Base-by-base conservation (phyloP, 2,888 invertebrate species). In the Drosophila pegasa region DNA sequence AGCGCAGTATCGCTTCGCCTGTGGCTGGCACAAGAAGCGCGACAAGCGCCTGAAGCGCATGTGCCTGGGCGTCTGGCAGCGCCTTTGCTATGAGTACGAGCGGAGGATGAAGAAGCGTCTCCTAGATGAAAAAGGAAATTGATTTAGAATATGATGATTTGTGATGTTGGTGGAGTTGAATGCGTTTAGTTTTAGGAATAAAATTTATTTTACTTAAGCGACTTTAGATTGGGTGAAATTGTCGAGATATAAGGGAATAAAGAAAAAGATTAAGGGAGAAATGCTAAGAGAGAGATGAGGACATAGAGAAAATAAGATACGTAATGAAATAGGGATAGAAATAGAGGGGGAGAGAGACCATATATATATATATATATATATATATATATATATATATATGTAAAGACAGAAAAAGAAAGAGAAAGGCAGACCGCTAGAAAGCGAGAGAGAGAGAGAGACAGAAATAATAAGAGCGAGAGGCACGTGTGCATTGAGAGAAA, bases 61-160 rank as follows among this genome's bases (percentile, higher is more conserved):
- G 97, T 97, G 97, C 89, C 94, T 94, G 74, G 98, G 97, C 40
- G 95, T 97, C 60, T 97, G 97, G 97, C 94, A 95, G 0, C 97
- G 97, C 88, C 92, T 97, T 20, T 94, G 94, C 84, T 92, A 91
- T 25, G 91, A 91, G 74, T 91, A 91, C 47, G 56, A 67, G 0
- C 45, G n/a, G 35, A 51, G 74, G 0, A 41, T 37, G 6, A 14
- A 47, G 1, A n/a, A 10, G 1, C 20, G 47, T 18, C 10, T 29
- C 4, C 22, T 18, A n/a, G 14, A 16, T 27, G 27, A 3, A 9
- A 7, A 10, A 25, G 8, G 1, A 9, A 38, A 61, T 12, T 47
- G 14, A 47, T 2, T 3, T 7, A 18, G 1, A 6, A 8, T 18
- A 10, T n/a, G 3, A 5, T 14, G 5, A 14, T 41, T 18, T 16